Base-by-base conservation (phyloP, 1,140 invertebrate species). In the Caenorhabditis briggsae region DNA sequence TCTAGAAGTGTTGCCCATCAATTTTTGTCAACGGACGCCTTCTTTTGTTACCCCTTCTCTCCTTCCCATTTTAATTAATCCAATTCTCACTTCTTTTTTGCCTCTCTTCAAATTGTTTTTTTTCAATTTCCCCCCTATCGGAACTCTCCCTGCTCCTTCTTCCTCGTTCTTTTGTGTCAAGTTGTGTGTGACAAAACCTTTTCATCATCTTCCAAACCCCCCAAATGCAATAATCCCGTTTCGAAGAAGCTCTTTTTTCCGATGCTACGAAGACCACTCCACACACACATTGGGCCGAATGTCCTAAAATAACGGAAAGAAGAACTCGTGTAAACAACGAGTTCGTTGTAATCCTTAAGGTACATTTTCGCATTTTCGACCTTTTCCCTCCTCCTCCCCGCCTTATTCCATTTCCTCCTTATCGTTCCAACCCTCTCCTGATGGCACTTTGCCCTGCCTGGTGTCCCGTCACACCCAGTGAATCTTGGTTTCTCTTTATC, bases 291-390 rank as follows among this genome's bases (percentile, higher is more conserved):
- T 33, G 33, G 33, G 33, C 70, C 16, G 5, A 46, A 14, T 78
- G 70, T 70, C 70, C 70, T 78, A 78, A 78, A 78, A 78, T 50
- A 78, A 78, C 65, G 18, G 33, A 23, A 7, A n/a, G 41, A 43
- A 78, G 70, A 78, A 78, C 70, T 78, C 70, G 70, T 78, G 70
- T 78, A 78, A 78, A 78, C 46, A 78, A 78, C 70, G 70, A 78
- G 70, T 78, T 78, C 46, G 16, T 53, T 53, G 70, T 78, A 78
- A 78, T 78, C 70, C 70, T 18, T 50, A 78, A 78, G 43, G 70
- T 53, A 70, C 64, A 46, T 25, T 48, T 48, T 33, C 25, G 11
- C 61, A 11, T 9, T 43, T 43, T 78, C 70, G 70, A 78, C 70
- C 70, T 50, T 25, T 78, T 50, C 11, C 70, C 70, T 78, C 20